Base-by-base conservation (phyloP, 2,797 vertebrate species). In the Pyrocephalus nanus region DNA sequence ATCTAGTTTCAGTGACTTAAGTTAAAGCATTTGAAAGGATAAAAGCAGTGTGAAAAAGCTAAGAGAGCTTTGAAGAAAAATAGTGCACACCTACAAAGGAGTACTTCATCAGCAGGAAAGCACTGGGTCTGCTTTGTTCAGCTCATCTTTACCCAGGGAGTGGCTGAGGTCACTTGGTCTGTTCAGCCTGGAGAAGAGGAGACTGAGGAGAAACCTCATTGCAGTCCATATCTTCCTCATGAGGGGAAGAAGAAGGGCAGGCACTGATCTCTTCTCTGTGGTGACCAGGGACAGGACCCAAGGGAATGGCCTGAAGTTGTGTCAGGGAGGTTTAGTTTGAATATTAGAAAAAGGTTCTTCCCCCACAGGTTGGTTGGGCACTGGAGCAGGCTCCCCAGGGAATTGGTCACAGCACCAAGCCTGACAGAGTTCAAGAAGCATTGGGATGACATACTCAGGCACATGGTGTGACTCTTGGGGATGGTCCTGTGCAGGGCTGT, bases 21-120 rank as follows among this genome's bases (percentile, higher is more conserved):
- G 43, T 75, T 75, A 94, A 93, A 87, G 27, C 62, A 67, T 69
- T 38, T 57, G n/a, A 86, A 95, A 77, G 16, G n/a, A 60, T 55
- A 80, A 86, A 92, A 90, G 38, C 12, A 64, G 30, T 81, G 42
- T 51, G 62, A 90, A 79, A 95, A 94, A 87, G 19, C 65, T 85
- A 54, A 65, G 92, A 90, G 23, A 89, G 27, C 62, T 91, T 92
- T 58, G n/a, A 90, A 96, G 69, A 76, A 90, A 95, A 94, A 76
- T 60, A 38, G 13, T 36, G 26, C 11, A 15, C 5, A 32, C 36
- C 20, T 55, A 86, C 40, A 96, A 87, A 94, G 38, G 10, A 92
- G 60, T 29, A 43, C 48, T 91, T 89, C 38, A 38, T 66, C 42
- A 40, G 36, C 15, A 71, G 54, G 74, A 48, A 88, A 94, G 70